Evolutionary conservation across 2,888 invertebrate species (phyloP), one percentile per base, ranked within the genome.

Genomic region (Temnothorax rugatulus): DNA sequence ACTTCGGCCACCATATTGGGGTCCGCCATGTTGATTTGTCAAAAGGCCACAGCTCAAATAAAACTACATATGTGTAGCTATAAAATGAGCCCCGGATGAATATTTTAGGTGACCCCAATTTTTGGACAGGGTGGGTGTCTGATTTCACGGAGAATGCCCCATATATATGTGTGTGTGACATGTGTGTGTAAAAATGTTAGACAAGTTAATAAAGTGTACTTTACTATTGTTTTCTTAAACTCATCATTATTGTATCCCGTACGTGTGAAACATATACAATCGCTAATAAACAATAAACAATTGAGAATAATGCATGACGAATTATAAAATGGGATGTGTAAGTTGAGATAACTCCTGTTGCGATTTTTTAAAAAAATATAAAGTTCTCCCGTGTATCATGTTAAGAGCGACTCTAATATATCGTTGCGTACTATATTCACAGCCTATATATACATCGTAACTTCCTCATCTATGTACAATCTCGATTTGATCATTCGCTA

Each of bases 391-490:
- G 13, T 71, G 29, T 34, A 59, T 59, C 34, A 77, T 83, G 50
- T 75, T 63, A 82, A 25, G 76, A 81, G 9, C 61, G 34, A 68
- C 44, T 81, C 41, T 85, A 84, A 73, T 69, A 82, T 71, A 64
- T 68, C 50, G n/a, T 84, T 76, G 83, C 81, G 63, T 74, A 83
- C 74, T 85, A 84, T 57, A 34, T 89, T 88, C 91, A 90, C 91
- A 90, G 90, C 90, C 91, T 90, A 89, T 85, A 87, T 85, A 85
- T 86, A 84, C 82, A 90, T 82, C 18, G 63, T 88, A 86, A 81
- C 57, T 82, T 73, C 4, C 5, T 25, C 61, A 29, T 59, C 74
- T 89, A 87, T 89, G 8, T 89, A 90, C 90, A 90, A 84, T 84
- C 25, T 73, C 83, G 61, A 82, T 61, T 73, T 82, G 4, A 44